phyloP scores from a whole-genome alignment of 2,797 vertebrate genomes.

The Myripristis murdjan region DNA sequence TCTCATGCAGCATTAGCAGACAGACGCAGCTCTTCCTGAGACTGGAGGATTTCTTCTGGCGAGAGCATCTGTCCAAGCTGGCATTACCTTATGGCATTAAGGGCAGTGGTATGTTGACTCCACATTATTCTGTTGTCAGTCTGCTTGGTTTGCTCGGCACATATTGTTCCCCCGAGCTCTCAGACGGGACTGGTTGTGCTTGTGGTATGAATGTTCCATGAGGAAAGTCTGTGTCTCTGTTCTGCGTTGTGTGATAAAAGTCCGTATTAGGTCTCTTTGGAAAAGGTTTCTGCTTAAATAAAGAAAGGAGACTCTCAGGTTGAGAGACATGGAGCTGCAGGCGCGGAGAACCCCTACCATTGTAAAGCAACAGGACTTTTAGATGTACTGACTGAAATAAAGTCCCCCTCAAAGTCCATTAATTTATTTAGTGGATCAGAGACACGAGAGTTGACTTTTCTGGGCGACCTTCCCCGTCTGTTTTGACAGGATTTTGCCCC shows the following conservation, averaged over 20 bases:
- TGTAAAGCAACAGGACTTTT: too few relatives aligned
- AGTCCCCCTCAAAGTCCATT: too few relatives aligned
- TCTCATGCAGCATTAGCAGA: slow-evolving; percentile 87
- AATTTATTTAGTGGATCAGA: too few relatives aligned
- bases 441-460: too few relatives aligned
- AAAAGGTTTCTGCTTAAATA: background rate
- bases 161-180: background rate
- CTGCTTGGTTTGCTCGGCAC: background rate
- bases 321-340: too few relatives aligned
- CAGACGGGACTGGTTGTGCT: background rate
- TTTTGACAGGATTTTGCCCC: too few relatives aligned
- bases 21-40: slow-evolving; percentile 91
- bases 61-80: slow-evolving; percentile 83
- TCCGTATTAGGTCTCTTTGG: background rate
- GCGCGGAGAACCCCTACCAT: too few relatives aligned
- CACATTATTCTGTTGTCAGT: slow-evolving; percentile 27
- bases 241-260: too few relatives aligned
- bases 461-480: too few relatives aligned
- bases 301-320: too few relatives aligned
- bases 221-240: too few relatives aligned
- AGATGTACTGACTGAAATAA: too few relatives aligned
- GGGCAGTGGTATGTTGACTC: slow-evolving; percentile 89
- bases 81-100: slow-evolving; percentile 93
- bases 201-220: background rate
- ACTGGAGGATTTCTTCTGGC: slow-evolving; percentile 94